Base-by-base conservation (phyloP, 2,888 invertebrate genomes). In the Ischnura elegans region DNA sequence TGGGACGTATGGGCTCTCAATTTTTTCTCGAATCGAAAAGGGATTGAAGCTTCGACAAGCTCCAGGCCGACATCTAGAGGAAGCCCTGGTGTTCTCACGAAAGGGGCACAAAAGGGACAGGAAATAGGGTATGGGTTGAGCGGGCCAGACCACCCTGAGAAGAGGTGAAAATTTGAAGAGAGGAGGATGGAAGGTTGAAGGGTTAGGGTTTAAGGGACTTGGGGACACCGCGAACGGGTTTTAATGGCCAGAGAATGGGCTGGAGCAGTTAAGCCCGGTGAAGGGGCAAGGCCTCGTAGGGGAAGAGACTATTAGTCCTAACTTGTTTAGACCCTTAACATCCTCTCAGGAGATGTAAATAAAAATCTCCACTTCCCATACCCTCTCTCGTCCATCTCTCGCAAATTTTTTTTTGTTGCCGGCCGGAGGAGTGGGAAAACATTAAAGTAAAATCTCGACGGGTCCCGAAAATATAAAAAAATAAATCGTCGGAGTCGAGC, bases 291-390 rank as follows among this genome's bases (percentile, higher is more conserved):
- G n/a, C 4, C n/a, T 61, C n/a, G 61, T n/a, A 6, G 61, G 61
- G 55, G 42, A 21, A 55, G 61, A n/a, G 90, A 61, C 90, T 90
- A 90, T 90, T 90, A 90, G 90, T 61, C 90, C 90, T 61, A 43
- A 90, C 90, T 90, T 90, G 90, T 90, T 61, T 55, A 66, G 90
- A 25, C 90, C 90, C 61, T 90, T 90, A 90, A 90, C 90, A 61
- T 90, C 90, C 90, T 90, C 90, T 42, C 61, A 25, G 90, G 90
- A 61, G 90, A 43, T 61, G 61, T 90, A 90, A 61, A 90, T 90
- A 90, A 90, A 90, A 90, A 90, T 25, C 29, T 55, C 36, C 25
- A 25, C 61, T 36, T 51, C 51, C 55, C 55, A 21, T 36, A 29
- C 76, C 5, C 36, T 36, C 29, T 0, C 13, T 8, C 76, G n/a